Evolutionary conservation across 2,113 vertebrate genomes (phyloP).

Genomic region (Saguinus midas): DNA sequence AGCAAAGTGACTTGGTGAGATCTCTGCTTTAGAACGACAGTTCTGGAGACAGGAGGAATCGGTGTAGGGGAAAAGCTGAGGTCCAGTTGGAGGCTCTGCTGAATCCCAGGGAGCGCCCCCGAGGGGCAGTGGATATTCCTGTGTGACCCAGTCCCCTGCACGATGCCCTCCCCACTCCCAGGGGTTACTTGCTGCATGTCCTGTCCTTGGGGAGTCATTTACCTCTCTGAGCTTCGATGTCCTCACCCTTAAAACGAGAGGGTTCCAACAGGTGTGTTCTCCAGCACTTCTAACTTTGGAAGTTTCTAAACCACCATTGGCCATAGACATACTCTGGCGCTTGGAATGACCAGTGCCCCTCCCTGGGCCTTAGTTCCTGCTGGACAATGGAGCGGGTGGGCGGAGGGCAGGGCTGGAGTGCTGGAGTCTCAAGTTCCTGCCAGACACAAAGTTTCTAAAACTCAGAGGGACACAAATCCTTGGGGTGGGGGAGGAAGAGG

Average conservation of each 20-base stretch:
- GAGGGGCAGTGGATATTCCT: neutral
- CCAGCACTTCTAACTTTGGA: neutral
- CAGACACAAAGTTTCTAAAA: neutral
- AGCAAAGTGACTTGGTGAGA: neutral
- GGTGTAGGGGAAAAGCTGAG: neutral
- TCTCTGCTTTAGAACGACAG: neutral
- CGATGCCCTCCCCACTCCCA: neutral
- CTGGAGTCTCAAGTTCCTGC: neutral
- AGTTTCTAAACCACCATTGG: neutral
- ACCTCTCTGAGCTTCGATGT: neutral
- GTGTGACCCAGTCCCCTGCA: no score
- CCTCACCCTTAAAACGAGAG: neutral
- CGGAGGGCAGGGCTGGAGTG: neutral
- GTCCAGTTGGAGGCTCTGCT: neutral
- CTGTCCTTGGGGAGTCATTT: neutral
- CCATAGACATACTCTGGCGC: rapidly evolving
- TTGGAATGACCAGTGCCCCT: neutral
- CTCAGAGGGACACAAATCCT: neutral
- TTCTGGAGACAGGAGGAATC: neutral
- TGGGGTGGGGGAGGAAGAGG: neutral
- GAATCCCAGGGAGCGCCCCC: neutral
- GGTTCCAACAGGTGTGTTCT: neutral
- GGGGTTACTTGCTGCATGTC: neutral
- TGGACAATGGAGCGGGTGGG: neutral
- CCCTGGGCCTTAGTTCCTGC: neutral